Percentiles rank a stretch among this genome's conserved stretches.
Evolutionary conservation across 92 coral and sea anemone genomes (phyloP).

Genomic region (Bergia puertoricense): DNA sequence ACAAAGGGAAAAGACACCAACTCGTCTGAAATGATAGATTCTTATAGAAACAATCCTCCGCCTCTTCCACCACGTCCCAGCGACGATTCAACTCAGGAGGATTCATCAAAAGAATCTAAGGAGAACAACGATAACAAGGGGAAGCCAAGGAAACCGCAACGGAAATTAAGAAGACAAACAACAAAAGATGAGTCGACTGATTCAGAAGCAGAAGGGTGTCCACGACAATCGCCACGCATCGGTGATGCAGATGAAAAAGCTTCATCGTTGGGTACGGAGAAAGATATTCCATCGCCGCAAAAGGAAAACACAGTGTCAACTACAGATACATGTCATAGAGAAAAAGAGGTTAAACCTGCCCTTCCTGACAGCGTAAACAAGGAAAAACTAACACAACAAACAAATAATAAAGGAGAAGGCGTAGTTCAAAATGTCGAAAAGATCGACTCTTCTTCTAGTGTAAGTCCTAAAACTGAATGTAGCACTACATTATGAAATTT

Average conservation of each 20-base stretch:
- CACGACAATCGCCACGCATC: slow-evolving; percentile 10
- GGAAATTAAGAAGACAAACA: slow-evolving; percentile 18
- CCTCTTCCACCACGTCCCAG: slow-evolving; percentile 32
- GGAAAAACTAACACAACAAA: not conserved
- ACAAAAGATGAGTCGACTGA: slow-evolving; percentile 16
- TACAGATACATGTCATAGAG: not conserved
- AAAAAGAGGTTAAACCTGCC: not conserved
- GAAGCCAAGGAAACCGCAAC: slow-evolving; percentile 21
- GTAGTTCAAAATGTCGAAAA: not conserved
- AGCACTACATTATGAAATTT: not conserved
- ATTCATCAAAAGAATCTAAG: not conserved
- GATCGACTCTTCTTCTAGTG: not conserved
- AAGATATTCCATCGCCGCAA: not conserved
- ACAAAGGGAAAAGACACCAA: not conserved
- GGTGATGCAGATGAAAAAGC: not conserved
- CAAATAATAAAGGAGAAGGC: not conserved
- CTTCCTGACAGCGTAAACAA: not conserved
- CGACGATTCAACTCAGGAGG: slow-evolving; percentile 18
- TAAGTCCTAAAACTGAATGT: not conserved
- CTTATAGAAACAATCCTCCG: slow-evolving; percentile 9
- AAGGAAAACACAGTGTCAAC: not conserved
- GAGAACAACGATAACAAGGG: not conserved
- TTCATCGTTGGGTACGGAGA: not conserved
- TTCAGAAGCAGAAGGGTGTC: not conserved
- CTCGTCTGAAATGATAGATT: not conserved